Base-by-base conservation (phyloP, 2,113 vertebrate species). In the Lophius piscatorius region DNA sequence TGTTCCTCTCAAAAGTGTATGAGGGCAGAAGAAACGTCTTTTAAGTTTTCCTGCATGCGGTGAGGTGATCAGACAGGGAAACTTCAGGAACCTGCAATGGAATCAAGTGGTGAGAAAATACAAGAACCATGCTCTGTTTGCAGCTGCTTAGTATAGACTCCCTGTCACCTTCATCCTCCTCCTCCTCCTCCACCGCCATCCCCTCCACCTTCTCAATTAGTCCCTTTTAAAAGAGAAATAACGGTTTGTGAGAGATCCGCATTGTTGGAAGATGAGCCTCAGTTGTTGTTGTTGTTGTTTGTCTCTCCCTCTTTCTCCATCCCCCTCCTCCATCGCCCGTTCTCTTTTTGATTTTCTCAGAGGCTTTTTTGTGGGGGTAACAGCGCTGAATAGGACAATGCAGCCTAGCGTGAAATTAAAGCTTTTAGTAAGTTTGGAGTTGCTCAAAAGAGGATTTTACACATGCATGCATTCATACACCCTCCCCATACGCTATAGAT, bases 341-440 rank as follows among this genome's bases (percentile, higher is more conserved):
- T 78, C 63, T 81, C 68, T 74, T 83, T 80, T 81, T 83, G 57
- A 82, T 88, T 88, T 89, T 89, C 84, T 86, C 78, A 80, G 80
- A 76, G 74, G 78, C 68, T 77, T 68, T 74, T 86, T 77, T 76
- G 77, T 74, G 74, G 61, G 83, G 81, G 74, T 78, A 83, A 87
- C 81, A 72, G 70, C 52, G 29, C 58, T 87, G 81, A 89, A 89
- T 88, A 64, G 86, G 66, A 87, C 87, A 87, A 88, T 87, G 89
- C 87, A 89, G 78, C 76, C 76, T 87, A 89, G 83, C 81, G 87
- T 90, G 87, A 90, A 88, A 90, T 89, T 88, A 87, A 89, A 90
- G 84, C 86, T 85, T 86, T 88, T 87, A 86, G 86, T 89, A 88
- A 87, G 85, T 87, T 90, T 85, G 81, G 82, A 81, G 85, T 88